Conservation (phyloP, 1,140 invertebrate species). For the Hormaphis cornu region DNA sequence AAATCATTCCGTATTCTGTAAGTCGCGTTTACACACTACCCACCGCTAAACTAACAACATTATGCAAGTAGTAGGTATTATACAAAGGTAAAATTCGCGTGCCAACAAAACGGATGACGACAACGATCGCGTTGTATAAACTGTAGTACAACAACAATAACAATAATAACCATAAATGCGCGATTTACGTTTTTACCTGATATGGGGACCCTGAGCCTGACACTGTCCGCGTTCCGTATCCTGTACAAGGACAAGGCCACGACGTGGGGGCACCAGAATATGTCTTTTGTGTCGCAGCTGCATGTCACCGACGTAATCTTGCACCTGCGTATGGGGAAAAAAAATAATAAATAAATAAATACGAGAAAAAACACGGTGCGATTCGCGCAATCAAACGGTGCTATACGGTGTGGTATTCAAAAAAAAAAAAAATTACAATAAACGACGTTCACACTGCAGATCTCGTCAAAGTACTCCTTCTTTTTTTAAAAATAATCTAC, state of each 20-base stretch:
- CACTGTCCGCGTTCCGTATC: constrained; percentile 70
- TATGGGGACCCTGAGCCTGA: constrained; percentile 74
- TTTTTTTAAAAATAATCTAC: too few relatives aligned
- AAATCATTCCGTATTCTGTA: too few relatives aligned
- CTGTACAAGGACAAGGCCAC: constrained; percentile 79
- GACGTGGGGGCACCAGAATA: constrained; percentile 88
- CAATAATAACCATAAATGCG: not conserved
- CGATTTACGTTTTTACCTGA: constrained; percentile 51
- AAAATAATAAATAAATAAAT: constrained; percentile 33
- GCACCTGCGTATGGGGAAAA: constrained; percentile 49
- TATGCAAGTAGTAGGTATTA: too few relatives aligned
- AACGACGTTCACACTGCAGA: too few relatives aligned
- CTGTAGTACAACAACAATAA: not conserved
- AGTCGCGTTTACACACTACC: too few relatives aligned
- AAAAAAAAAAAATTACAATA: too few relatives aligned
- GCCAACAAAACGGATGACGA: too few relatives aligned
- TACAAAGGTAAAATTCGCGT: too few relatives aligned
- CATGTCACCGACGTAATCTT: constrained; percentile 85
- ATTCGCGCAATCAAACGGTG: not conserved
- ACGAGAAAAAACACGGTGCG: not conserved
- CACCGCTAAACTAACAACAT: too few relatives aligned
- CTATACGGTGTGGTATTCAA: too few relatives aligned
- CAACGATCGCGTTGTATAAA: too few relatives aligned
- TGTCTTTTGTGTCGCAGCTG: constrained; percentile 75
- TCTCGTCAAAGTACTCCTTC: too few relatives aligned